Evolutionary conservation across 1,140 invertebrate species (phyloP).

Genomic region (Lineus longissimus): DNA sequence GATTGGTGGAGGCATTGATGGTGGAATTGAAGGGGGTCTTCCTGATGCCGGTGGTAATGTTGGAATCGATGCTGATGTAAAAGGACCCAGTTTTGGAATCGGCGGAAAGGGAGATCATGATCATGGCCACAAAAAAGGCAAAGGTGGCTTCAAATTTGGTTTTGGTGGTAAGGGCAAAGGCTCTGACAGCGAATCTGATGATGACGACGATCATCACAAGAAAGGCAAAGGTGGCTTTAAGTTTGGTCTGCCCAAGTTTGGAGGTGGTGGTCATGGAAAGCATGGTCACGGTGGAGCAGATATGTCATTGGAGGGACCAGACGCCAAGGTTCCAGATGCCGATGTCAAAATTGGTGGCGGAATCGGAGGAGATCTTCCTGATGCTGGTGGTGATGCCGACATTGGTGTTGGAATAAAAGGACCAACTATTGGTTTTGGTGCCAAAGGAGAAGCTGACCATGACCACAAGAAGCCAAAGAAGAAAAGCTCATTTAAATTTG

Average conservation of each 20-base stretch:
- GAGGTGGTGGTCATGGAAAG: too few species aligned
- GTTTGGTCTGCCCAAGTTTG: neutral
- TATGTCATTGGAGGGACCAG: neutral
- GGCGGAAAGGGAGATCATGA: neutral
- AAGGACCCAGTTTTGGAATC: neutral
- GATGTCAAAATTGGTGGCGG: neutral
- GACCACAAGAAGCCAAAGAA: neutral
- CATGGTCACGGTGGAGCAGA: neutral
- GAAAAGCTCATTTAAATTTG: neutral
- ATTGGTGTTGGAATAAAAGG: too few species aligned
- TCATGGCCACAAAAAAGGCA: neutral
- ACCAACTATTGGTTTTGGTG: neutral
- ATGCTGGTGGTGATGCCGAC: too few species aligned
- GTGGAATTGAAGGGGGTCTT: neutral
- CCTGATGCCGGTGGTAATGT: too few species aligned
- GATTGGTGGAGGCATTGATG: neutral
- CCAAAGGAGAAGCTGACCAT: neutral
- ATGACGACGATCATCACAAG: neutral
- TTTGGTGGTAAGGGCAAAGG: neutral
- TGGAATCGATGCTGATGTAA: too few species aligned
- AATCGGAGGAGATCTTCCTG: neutral
- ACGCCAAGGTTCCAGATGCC: neutral
- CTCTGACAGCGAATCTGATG: neutral
- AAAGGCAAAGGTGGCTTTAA: neutral
- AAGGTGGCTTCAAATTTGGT: neutral